Percentiles rank a stretch among this genome's conserved stretches.
phyloP scores from a whole-genome alignment of 2,113 vertebrate genomes.

The Balaeniceps rex region DNA sequence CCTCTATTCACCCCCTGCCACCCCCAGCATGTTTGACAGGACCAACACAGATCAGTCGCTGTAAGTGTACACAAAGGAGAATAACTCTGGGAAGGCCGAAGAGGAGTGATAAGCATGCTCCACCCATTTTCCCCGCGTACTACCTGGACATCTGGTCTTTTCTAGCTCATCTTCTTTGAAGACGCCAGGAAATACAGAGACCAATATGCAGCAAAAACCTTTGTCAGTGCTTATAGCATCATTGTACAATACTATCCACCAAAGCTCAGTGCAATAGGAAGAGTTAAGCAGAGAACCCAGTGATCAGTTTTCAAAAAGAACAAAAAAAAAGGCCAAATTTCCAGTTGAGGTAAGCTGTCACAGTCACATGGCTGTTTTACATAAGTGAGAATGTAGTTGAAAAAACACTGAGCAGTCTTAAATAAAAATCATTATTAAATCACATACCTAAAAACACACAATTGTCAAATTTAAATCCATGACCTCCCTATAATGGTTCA shows the following conservation, averaged over 20 bases:
- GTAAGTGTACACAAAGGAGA: not conserved
- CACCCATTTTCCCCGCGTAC: not conserved
- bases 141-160: not conserved
- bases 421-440: not conserved
- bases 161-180: not conserved
- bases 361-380: not conserved
- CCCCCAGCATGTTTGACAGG: not conserved
- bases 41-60: fast-evolving
- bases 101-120: not conserved
- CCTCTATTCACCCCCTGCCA: not conserved
- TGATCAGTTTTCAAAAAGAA: not conserved
- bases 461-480: not conserved
- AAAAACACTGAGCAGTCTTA: not conserved
- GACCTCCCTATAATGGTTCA: not conserved
- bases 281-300: not conserved
- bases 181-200: not conserved
- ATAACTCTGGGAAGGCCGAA: not conserved
- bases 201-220: fast-evolving
- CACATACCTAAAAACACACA: not conserved
- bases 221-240: not conserved
- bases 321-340: not conserved
- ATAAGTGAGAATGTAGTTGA: not conserved
- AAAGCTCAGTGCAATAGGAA: not conserved
- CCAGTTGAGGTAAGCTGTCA: not conserved
- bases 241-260: not conserved